Evolutionary conservation across 1,140 invertebrate genomes (phyloP).

Genomic region (Drosophila santomea): DNA sequence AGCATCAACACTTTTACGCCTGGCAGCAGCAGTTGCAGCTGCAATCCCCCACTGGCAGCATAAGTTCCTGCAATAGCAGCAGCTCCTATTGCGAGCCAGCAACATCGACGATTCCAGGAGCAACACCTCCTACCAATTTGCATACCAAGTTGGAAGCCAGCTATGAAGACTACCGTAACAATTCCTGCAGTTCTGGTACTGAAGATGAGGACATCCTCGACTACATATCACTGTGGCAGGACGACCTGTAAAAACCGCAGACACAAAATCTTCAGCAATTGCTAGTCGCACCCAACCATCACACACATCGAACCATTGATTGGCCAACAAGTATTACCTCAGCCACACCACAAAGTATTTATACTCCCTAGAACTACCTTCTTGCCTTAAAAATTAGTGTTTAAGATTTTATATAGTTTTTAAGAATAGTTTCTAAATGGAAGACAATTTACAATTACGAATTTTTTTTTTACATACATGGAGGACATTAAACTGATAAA

Average conservation of each 20-base stretch:
- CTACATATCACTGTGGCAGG: slow-evolving; percentile 94
- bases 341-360: slow-evolving; percentile 68
- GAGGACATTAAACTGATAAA: slow-evolving; percentile 78
- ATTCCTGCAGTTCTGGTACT: slow-evolving; percentile 82
- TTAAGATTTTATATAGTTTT: slow-evolving; percentile 63
- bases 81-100: slow-evolving; percentile 25
- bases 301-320: slow-evolving; percentile 62
- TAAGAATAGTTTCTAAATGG: slow-evolving; percentile 61
- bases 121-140: slow-evolving; percentile 7
- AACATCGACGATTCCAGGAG: slow-evolving; percentile 13
- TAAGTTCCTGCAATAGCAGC: slow-evolving; percentile 47
- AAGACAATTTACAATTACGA: slow-evolving; percentile 74
- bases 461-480: slow-evolving; percentile 64
- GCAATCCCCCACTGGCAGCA: slow-evolving; percentile 50
- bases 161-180: slow-evolving; percentile 75
- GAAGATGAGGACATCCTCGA: slow-evolving; percentile 97
- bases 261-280: background rate
- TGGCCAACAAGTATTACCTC: slow-evolving; percentile 79
- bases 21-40: slow-evolving; percentile 58
- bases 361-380: slow-evolving; percentile 35
- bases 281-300: slow-evolving; percentile 57
- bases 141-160: slow-evolving; percentile 47
- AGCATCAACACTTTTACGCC: slow-evolving; percentile 53
- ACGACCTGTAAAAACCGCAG: slow-evolving; percentile 67
- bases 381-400: slow-evolving; percentile 64